Evolutionary conservation across 2,888 invertebrate genomes (phyloP), one percentile per base, ranked within the genome.

Genomic region (Muschampia plurimacula): DNA sequence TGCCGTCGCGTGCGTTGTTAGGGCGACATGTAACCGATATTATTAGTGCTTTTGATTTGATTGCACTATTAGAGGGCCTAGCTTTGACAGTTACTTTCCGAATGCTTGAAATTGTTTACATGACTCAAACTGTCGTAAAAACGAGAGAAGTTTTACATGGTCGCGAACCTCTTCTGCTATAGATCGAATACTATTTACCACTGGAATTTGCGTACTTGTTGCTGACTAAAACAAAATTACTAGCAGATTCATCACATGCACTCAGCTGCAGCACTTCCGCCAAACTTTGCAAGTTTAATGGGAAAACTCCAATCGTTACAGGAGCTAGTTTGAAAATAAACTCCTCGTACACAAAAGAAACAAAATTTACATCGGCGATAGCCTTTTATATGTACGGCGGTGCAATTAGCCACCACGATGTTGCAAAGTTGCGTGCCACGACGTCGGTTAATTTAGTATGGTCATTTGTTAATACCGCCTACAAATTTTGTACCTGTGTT

Each of bases 241-340:
- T 3, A 69, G 52, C 22, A 63, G 63, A 63, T 69, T 63, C 12
- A 69, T 62, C 62, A 49, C 63, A 55, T 69, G 69, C 52, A 55
- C 60, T 63, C 69, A 69, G 69, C 63, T 63, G 57, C 41, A 59
- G 44, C 28, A n/a, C 10, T 57, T 59, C 57, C 63, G 46, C 52
- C 44, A 41, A 52, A 59, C 60, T 36, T 66, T 28, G 28, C 13
- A 71, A 71, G 71, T 71, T 71, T 46, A 66, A 66, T 71, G 65
- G 49, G 71, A 71, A 71, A 71, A 71, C 66, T 71, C 65, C 44
- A 66, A 66, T 71, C 46, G 52, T 70, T 70, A 64, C 10, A 63
- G 52, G 44, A 41, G 4, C 41, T 41, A 63, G 63, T 63, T 63
- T 63, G 22, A 57, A 7, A 57, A 57, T 57, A 10, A 57, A 49